Conservation (phyloP, 2,888 invertebrate genomes). For the Leptodirus hochenwartii region DNA sequence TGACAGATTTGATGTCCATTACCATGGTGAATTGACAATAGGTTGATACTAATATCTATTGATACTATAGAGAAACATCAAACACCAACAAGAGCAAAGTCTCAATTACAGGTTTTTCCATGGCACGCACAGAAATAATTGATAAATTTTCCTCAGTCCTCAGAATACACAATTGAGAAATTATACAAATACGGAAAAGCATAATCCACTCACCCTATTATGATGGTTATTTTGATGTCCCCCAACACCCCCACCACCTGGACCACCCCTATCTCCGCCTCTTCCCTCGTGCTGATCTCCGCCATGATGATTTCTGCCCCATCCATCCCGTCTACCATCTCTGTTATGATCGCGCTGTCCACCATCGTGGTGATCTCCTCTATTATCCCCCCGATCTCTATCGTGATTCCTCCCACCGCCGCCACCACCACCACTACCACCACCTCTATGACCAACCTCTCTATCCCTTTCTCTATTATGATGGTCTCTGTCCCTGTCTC, state of each 20-base stretch:
- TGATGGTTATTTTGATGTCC: slow-evolving; percentile 14
- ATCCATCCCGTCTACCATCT: too few relatives aligned
- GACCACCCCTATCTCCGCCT: slow-evolving; percentile 12
- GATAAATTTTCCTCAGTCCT: too few relatives aligned
- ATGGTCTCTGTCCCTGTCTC: slow-evolving; percentile 14
- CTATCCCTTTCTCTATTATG: slow-evolving; percentile 14
- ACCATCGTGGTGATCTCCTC: slow-evolving; percentile 14
- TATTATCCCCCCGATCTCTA: slow-evolving; percentile 15
- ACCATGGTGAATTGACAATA: too few relatives aligned
- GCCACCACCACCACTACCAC: slow-evolving; percentile 11
- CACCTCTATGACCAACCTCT: slow-evolving; percentile 15
- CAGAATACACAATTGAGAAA: background rate
- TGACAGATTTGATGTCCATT: too few relatives aligned
- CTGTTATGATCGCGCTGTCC: slow-evolving; percentile 15
- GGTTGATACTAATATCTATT: too few relatives aligned
- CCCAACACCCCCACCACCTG: slow-evolving; percentile 13
- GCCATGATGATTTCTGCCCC: slow-evolving; percentile 14
- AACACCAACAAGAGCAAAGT: too few relatives aligned
- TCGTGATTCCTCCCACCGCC: slow-evolving; percentile 15
- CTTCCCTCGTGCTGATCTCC: slow-evolving; percentile 13
- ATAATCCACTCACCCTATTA: slow-evolving; percentile 20
- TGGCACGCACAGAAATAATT: too few relatives aligned
- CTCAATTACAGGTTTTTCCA: too few relatives aligned
- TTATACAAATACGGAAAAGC: background rate
- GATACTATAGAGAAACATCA: too few relatives aligned